Percentiles rank a stretch among this genome's conserved stretches.
Conservation (phyloP, 1,140 invertebrate species). For the Bombus sylvicola region DNA sequence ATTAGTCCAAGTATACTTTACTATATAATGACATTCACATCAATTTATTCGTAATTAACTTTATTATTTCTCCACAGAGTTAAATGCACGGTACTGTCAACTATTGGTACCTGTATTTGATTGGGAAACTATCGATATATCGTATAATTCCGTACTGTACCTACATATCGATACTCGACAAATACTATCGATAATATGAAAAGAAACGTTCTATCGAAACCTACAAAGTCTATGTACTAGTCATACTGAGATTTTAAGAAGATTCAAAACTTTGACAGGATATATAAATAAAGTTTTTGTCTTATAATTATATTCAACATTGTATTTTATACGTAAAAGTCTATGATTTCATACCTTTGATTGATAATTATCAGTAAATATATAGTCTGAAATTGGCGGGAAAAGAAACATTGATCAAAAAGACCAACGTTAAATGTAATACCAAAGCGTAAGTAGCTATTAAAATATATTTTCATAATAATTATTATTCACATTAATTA, state of each 20-base stretch:
- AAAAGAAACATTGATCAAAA: background rate
- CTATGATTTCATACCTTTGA: background rate
- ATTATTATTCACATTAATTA: background rate
- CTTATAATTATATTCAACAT: background rate
- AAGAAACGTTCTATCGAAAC: background rate
- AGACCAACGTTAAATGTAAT: background rate
- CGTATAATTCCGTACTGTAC: background rate
- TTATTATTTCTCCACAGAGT: background rate
- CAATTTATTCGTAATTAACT: conserved; percentile 11
- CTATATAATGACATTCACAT: background rate
- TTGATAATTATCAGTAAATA: background rate
- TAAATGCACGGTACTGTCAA: background rate
- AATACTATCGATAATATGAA: background rate
- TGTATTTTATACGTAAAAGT: background rate
- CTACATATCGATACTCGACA: background rate
- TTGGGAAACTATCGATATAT: background rate
- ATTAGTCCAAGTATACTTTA: background rate
- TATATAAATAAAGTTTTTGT: background rate
- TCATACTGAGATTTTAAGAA: background rate
- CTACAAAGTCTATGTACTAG: no score
- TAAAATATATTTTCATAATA: background rate
- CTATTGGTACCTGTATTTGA: background rate
- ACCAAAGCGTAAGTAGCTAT: background rate
- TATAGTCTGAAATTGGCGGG: background rate
- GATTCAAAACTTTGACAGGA: background rate